phyloP scores from a whole-genome alignment of 2,888 invertebrate species.

The Coenonympha glycerion region DNA sequence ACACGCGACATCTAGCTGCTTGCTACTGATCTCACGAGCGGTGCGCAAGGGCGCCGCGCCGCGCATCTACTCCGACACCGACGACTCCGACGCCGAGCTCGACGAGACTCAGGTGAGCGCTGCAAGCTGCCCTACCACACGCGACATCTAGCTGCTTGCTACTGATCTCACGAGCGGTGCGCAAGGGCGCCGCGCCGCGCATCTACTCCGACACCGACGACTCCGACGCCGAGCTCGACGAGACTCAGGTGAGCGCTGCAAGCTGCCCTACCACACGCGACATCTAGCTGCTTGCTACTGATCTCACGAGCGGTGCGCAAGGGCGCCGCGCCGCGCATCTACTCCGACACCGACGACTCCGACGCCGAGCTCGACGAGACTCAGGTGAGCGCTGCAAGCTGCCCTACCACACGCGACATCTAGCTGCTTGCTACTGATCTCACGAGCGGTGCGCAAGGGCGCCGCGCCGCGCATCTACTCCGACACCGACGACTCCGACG shows the following conservation, averaged over 20 bases:
- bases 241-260: slow-evolving; percentile 44
- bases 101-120: slow-evolving; percentile 53
- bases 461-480: slow-evolving; percentile 62
- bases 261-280: no score
- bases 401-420: no score
- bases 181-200: slow-evolving; percentile 49
- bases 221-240: slow-evolving; percentile 61
- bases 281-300: no score
- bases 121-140: no score
- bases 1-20: no score
- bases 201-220: slow-evolving; percentile 68
- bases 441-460: no score
- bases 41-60: slow-evolving; percentile 49
- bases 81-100: slow-evolving; percentile 61
- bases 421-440: no score
- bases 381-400: slow-evolving; percentile 39
- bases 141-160: no score
- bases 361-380: slow-evolving; percentile 62
- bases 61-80: slow-evolving; percentile 64
- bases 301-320: slow-evolving; percentile 46
- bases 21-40: no score
- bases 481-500: slow-evolving; percentile 62
- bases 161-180: no score
- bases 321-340: slow-evolving; percentile 54
- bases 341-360: slow-evolving; percentile 65